Evolutionary conservation across 2,113 vertebrate genomes (phyloP), one percentile per base, ranked within the genome.

Genomic region (Vireo altiloquus): DNA sequence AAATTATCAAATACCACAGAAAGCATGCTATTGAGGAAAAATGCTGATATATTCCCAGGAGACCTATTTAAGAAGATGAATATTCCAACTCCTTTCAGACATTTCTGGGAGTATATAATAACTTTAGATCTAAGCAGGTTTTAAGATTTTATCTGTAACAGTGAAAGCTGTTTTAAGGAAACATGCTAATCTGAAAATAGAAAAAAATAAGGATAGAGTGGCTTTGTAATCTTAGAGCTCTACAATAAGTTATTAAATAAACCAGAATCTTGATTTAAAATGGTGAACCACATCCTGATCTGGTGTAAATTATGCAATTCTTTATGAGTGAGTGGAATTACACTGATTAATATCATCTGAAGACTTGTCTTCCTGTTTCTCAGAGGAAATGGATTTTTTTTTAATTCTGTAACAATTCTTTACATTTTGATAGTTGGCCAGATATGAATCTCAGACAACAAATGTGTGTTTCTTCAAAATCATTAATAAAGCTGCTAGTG

Each of bases 51-150:
- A 59, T 88, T 90, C 88, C 63, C 53, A 64, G 81, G 84, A 90
- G 53, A 79, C 40, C 52, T 72, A 15, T 96, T 93, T 66, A 90
- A 88, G 81, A 47, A 76, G 78, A 65, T 94, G 92, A 94, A 82
- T 95, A 94, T 95, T 96, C 92, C 18, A 64, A 28, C 57, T 87
- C 28, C 61, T 90, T 96, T 87, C 75, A 95, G 88, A 93, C 75
- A 82, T 72, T 93, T 57, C 74, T 5, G 0, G 53, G 75, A 93
- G 78, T 82, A 94, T 93, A 78, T 82, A 90, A 65, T 88, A 94
- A 93, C 75, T 94, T 96, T 60, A 82, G 57, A 82, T 53, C 61
- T 80, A 88, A 93, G 74, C 66, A 93, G 40, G 57, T 92, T 74
- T 90, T 93, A 82, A 87, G 78, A 72, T 93, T 82, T 87, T 85